Evolutionary conservation across 2,888 invertebrate species (phyloP), one percentile per base, ranked within the genome.

Genomic region (Eucriotettix oculatus): DNA sequence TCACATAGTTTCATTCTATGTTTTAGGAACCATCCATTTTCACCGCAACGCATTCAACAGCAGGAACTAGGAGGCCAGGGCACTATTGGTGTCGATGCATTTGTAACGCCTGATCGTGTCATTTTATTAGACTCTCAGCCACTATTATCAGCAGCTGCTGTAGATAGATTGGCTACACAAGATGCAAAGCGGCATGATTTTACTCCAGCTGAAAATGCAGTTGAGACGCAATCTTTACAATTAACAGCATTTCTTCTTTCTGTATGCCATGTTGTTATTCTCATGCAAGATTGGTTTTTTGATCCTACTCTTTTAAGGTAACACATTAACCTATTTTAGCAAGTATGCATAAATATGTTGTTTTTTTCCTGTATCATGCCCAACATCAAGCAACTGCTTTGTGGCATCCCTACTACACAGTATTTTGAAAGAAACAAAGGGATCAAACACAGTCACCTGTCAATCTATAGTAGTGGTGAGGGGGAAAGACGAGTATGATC

Each of bases 61-160:
- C 78, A 80, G 66, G 88, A 88, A 72, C 80, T 78, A 64, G 85
- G 86, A 55, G 74, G 78, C 11, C 85, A 90, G 73, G 85, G 87
- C 67, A 91, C 92, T 2, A 68, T 65, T 54, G 84, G 85, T 68
- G 75, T 89, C 40, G 85, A 90, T 69, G 82, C 87, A 75, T 88
- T 80, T 68, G 79, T 90, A 1, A 86, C 86, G 0, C 76, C 78
- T 17, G 84, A 87, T 67, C 75, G 92, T 58, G 79, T 90, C 42
- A 90, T 97, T 64, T 81, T 94, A 42, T 77, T 97, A 3, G 97
- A 97, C 72, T 87, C 89, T 61, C 89, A 93, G 65, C 88, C 94
- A 0, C 76, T 92, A 57, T 71, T 85, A 53, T 87, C 87, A 62
- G 76, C 82, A 11, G 79, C 84, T 14, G 75, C 82, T 43, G 74